These are phyloP conservation scores for Lytechinus variegatus DNA, from an alignment of 35 echinoderm and acorn worm genomes.

Conservation along the genomic window DNA sequence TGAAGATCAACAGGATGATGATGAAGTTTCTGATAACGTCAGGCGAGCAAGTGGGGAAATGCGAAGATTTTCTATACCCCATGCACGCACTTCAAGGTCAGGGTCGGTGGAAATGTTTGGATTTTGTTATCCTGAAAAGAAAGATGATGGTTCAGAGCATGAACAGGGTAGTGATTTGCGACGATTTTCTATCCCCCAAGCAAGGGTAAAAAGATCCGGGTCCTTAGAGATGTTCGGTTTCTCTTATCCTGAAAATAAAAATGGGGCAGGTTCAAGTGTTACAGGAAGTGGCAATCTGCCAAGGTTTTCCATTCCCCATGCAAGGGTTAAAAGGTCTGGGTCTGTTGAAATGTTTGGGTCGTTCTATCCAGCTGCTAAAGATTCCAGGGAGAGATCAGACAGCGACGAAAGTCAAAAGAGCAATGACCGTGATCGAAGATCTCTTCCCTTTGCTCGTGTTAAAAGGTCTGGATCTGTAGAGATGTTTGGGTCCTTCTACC, in stretches of 20 bases:
- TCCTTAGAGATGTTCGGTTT: neutral
- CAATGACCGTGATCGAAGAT: no score
- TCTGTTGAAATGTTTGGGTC: neutral
- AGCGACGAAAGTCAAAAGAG: no score
- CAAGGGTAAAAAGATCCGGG: neutral
- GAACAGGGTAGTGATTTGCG: neutral
- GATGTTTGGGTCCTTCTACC: neutral
- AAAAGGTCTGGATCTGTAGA: neutral
- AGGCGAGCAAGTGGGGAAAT: neutral
- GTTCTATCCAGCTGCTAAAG: neutral
- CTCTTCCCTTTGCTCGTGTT: neutral
- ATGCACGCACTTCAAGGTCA: no score
- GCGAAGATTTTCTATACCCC: no score
- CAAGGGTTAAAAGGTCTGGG: neutral
- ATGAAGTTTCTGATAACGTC: neutral
- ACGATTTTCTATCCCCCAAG: neutral
- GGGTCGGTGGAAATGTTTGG: no score
- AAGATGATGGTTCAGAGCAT: no score
- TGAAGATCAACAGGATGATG: neutral
- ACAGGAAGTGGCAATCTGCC: neutral
- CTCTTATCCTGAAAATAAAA: neutral
- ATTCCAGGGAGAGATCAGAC: no score
- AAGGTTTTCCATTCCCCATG: neutral
- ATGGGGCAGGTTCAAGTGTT: neutral
- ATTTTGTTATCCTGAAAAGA: no score